Conservation (phyloP, 2,888 invertebrate genomes). For the Tetramorium bicarinatum region DNA sequence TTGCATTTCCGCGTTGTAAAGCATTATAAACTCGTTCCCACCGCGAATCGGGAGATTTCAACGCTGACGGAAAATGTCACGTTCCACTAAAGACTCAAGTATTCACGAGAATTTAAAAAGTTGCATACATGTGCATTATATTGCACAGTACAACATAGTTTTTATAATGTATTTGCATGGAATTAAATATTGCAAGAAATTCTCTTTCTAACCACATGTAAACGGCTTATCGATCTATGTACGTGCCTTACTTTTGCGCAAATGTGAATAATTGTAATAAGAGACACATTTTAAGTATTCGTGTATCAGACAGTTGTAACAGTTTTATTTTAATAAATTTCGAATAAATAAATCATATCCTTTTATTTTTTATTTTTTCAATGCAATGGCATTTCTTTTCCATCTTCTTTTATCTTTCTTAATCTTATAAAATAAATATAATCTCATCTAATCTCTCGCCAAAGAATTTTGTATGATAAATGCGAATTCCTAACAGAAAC, state of each 20-base stretch:
- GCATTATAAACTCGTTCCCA: neutral
- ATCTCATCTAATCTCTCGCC: neutral
- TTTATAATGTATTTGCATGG: neutral
- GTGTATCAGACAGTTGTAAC: neutral
- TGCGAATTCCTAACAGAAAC: constrained; percentile 24
- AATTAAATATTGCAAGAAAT: constrained; percentile 18
- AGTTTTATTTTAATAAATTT: constrained; percentile 14
- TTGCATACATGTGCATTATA: no score
- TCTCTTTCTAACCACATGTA: neutral
- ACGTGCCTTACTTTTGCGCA: neutral
- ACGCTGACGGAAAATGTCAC: neutral
- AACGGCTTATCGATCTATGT: neutral
- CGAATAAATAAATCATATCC: neutral
- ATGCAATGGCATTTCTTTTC: neutral
- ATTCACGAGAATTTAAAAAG: neutral
- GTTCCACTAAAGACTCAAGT: neutral
- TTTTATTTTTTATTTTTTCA: neutral
- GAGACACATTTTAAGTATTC: neutral
- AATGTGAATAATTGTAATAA: neutral
- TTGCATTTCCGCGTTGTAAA: constrained; percentile 34
- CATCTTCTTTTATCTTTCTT: neutral
- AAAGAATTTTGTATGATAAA: constrained; percentile 19
- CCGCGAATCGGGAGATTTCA: neutral
- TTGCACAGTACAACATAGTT: neutral
- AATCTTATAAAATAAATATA: neutral